Percentiles rank a stretch among this genome's conserved stretches.
phyloP scores from a whole-genome alignment of 2,113 vertebrate genomes.

The Hemibagrus wyckioides region DNA sequence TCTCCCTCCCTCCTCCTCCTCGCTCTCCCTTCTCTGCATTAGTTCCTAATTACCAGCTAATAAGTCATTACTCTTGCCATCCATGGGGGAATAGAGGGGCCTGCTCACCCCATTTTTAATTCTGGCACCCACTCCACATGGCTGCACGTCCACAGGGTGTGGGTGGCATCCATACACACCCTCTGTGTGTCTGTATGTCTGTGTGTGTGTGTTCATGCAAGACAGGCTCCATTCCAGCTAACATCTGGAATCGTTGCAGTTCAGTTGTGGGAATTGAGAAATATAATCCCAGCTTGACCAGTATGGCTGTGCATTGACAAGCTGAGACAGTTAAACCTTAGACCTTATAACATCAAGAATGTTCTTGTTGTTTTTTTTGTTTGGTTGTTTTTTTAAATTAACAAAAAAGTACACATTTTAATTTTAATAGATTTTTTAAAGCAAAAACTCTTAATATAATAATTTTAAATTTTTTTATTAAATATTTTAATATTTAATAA shows the following conservation, averaged over 20 bases:
- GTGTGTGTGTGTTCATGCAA: slow-evolving; percentile 8
- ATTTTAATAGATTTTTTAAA: background rate
- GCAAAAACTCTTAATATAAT: too few species aligned
- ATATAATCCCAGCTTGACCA: background rate
- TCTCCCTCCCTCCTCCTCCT: slow-evolving; percentile 58
- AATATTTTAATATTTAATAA: too few species aligned
- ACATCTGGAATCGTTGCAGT: slow-evolving; percentile 11
- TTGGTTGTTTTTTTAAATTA: background rate
- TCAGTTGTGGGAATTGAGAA: background rate
- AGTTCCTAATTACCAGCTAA: slow-evolving; percentile 69
- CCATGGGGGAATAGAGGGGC: slow-evolving; percentile 54
- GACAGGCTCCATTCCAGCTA: background rate
- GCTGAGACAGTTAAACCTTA: background rate
- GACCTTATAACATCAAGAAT: background rate
- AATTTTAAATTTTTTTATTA: too few species aligned
- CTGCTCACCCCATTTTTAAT: slow-evolving; percentile 66
- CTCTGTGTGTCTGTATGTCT: background rate
- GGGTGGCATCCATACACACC: slow-evolving; percentile 19
- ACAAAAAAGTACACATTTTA: background rate
- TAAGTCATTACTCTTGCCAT: slow-evolving; percentile 63
- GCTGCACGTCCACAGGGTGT: slow-evolving; percentile 25
- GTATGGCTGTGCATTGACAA: background rate
- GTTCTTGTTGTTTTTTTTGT: background rate
- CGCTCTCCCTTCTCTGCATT: slow-evolving; percentile 55
- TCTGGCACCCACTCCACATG: slow-evolving; percentile 46